These are phyloP conservation scores for Macrostomum cliftonense DNA, from an alignment of 2,888 invertebrate genomes.

Conservation along the genomic window DNA sequence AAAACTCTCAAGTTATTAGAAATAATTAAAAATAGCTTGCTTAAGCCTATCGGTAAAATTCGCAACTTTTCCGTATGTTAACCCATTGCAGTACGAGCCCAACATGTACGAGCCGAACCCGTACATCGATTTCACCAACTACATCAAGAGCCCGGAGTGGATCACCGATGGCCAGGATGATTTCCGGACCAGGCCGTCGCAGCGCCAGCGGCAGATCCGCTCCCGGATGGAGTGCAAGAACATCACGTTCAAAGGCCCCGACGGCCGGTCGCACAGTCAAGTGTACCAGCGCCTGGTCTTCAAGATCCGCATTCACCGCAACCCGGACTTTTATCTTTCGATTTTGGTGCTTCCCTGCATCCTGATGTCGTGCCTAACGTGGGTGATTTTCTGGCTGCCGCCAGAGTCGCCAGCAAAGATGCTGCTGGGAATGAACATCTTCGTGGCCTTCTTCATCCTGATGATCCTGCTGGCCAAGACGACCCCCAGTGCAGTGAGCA, in stretches of 20 bases:
- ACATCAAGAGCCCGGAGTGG: conserved; percentile 10
- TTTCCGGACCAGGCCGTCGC: too few relatives aligned
- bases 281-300: conserved; percentile 1
- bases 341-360: conserved; percentile 38
- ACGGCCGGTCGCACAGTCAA: too few relatives aligned
- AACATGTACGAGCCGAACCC: conserved; percentile 1
- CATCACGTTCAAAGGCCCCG: too few relatives aligned
- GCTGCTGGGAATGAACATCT: conserved; percentile 36
- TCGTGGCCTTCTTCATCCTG: conserved; percentile 35
- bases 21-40: too few relatives aligned
- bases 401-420: conserved; percentile 39
- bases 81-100: too few relatives aligned
- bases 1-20: too few relatives aligned
- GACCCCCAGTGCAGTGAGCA: conserved; percentile 26
- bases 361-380: conserved; percentile 34
- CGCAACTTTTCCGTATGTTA: too few relatives aligned
- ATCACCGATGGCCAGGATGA: conserved; percentile 24
- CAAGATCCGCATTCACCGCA: conserved; percentile 6
- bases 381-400: conserved; percentile 38
- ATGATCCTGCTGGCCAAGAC: conserved; percentile 34
- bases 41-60: too few relatives aligned
- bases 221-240: too few relatives aligned
- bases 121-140: conserved; percentile 9
- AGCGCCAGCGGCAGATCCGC: too few relatives aligned
- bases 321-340: conserved; percentile 29